Base-by-base conservation (phyloP, 2,888 invertebrate species). In the Lepidocyrtoides sp. region DNA sequence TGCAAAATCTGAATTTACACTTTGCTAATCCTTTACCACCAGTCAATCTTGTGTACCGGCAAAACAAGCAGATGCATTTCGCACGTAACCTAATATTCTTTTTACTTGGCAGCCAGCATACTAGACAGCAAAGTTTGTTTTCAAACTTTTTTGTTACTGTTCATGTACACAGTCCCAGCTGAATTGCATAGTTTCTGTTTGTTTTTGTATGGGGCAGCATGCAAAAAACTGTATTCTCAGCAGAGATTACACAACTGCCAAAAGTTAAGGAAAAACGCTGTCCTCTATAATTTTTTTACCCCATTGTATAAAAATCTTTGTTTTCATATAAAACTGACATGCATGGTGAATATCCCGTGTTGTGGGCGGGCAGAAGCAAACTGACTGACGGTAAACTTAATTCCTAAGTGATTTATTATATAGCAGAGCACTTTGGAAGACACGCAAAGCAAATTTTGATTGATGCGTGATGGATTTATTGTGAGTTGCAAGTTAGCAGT, bases 141-240 rank as follows among this genome's bases (percentile, higher is more conserved):
- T 12, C 17, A 14, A n/a, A 12, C 20, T n/a, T 23, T 41, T 69
- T 82, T 82, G 60, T 14, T 69, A 17, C 14, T 57, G 5, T 17
- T 41, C 41, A 20, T 69, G n/a, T n/a, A 51, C 66, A 32, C 17
- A 7, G 51, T 83, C 69, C 83, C 83, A 66, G 23, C 7, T 41
- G 83, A 83, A 83, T 83, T 20, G 17, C 7, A 17, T 48, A 48
- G 66, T 51, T 66, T 83, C 69, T 17, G 83, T 26, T 44, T 83
- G 36, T 83, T 83, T 83, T 26, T 36, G 69, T 66, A 48, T 48
- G 17, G n/a, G 26, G 63, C 63, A 63, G 20, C 82, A 20, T 23
- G 44, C 20, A 66, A 10, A 57, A 20, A 23, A 17, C 7, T 75
- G n/a, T n/a, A 63, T 12, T 36, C 75, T 14, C 32, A 3, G 10